phyloP scores from a whole-genome alignment of 1,140 invertebrate species.

The Melipona quadrifasciata region DNA sequence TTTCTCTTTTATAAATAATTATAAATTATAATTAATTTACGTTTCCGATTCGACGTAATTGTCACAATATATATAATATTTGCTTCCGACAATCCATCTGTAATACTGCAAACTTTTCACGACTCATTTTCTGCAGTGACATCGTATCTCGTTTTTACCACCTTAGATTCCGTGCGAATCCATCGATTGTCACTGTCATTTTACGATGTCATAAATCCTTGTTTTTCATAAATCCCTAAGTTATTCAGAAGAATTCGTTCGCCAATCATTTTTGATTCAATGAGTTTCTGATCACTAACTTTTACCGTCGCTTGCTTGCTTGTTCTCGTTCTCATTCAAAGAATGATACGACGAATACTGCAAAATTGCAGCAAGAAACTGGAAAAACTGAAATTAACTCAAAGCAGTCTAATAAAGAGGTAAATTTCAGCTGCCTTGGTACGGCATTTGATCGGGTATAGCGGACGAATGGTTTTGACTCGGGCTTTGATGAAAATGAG shows the following conservation, averaged over 20 bases:
- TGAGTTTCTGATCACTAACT: conserved; percentile 35
- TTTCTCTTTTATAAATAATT: conserved; percentile 74
- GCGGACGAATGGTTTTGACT: conserved; percentile 80
- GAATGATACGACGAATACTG: background rate
- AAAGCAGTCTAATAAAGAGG: conserved; percentile 78
- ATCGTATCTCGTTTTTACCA: background rate
- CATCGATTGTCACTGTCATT: background rate
- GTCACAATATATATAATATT: conserved; percentile 68
- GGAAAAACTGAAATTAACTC: conserved; percentile 65
- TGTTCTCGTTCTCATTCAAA: background rate
- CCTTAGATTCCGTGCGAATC: background rate
- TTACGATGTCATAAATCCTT: background rate
- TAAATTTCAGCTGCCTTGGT: conserved; percentile 82
- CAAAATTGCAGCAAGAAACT: conserved; percentile 49
- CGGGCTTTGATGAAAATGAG: conserved; percentile 79
- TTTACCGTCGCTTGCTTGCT: background rate
- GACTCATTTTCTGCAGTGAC: background rate
- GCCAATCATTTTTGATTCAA: conserved; percentile 9
- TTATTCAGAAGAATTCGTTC: conserved; percentile 17
- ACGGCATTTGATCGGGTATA: conserved; percentile 81
- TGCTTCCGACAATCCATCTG: conserved; percentile 71
- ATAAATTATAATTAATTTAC: conserved; percentile 72
- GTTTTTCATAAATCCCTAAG: background rate
- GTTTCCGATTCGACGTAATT: conserved; percentile 57
- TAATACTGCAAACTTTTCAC: conserved; percentile 78